Conservation (phyloP, 2,888 invertebrate genomes). For the Homarus gammarus region DNA sequence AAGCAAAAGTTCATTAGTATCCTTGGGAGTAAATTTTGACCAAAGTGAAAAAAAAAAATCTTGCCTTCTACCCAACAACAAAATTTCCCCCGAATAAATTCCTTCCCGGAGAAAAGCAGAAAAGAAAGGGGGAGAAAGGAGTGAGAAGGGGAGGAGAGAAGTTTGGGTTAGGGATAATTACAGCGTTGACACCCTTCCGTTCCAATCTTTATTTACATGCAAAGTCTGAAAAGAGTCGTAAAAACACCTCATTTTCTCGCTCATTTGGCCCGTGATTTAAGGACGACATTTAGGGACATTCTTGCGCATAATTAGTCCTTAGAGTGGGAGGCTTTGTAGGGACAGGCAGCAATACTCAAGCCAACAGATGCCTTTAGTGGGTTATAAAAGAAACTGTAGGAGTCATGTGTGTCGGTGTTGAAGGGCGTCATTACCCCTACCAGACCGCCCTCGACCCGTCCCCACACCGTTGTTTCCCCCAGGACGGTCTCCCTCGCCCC, state of each 20-base stretch:
- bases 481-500: too few relatives aligned
- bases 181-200: conserved; percentile 62
- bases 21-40: too few relatives aligned
- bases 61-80: too few relatives aligned
- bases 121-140: neutral
- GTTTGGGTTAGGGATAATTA: conserved; percentile 47
- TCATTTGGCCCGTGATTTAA: conserved; percentile 66
- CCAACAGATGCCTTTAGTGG: conserved; percentile 41
- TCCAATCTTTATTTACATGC: conserved; percentile 64
- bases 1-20: too few relatives aligned
- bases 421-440: neutral
- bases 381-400: conserved; percentile 16
- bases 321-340: neutral
- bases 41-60: too few relatives aligned
- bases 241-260: conserved; percentile 63
- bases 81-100: too few relatives aligned
- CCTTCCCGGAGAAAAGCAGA: neutral
- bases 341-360: conserved; percentile 10
- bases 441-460: neutral
- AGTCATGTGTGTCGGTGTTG: neutral
- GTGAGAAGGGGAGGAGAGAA: neutral
- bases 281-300: conserved; percentile 68
- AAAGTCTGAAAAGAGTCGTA: conserved; percentile 52
- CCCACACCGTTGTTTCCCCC: too few relatives aligned
- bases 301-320: conserved; percentile 57